Percentiles rank a stretch among this genome's conserved stretches.
These are phyloP conservation scores for Linyphia triangularis DNA, from an alignment of 2,888 invertebrate genomes.

Conservation along the genomic window DNA sequence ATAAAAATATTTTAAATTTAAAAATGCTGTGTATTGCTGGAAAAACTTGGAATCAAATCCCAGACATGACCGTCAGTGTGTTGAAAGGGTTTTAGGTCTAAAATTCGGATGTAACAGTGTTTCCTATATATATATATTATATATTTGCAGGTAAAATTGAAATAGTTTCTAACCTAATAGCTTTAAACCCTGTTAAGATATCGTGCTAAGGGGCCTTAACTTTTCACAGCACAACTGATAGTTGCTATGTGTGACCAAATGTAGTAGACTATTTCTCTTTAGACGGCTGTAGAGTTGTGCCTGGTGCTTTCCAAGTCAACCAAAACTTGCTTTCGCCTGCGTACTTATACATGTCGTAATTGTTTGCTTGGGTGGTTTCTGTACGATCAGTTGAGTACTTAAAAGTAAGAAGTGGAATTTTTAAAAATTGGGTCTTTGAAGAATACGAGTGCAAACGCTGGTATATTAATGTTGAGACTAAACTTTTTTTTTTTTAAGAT, in stretches of 20 bases:
- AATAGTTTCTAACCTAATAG: not conserved
- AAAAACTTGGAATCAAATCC: no score
- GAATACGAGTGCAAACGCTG: not conserved
- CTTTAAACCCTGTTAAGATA: conserved; percentile 69
- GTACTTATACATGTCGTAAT: conserved; percentile 63
- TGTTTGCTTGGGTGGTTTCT: conserved; percentile 22
- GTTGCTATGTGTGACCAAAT: conserved; percentile 16
- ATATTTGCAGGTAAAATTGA: not conserved
- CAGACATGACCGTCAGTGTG: no score
- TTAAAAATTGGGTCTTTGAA: conserved; percentile 4
- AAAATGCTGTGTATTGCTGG: no score
- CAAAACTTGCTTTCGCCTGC: conserved; percentile 32
- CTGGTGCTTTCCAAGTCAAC: conserved; percentile 12
- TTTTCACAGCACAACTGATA: conserved; percentile 57
- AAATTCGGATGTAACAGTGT: no score
- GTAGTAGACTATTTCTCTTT: not conserved
- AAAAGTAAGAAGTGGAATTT: conserved; percentile 1
- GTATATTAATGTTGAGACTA: not conserved
- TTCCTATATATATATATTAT: not conserved
- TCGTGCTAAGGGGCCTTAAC: conserved; percentile 72
- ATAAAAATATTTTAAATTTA: no score
- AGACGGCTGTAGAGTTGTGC: not conserved
- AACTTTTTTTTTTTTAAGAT: not conserved
- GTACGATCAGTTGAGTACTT: conserved; percentile 56
- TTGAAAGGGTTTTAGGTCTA: no score